Evolutionary conservation across 2,797 vertebrate species (phyloP), one percentile per base, ranked within the genome.

Genomic region (Petrocephalus sullivani): DNA sequence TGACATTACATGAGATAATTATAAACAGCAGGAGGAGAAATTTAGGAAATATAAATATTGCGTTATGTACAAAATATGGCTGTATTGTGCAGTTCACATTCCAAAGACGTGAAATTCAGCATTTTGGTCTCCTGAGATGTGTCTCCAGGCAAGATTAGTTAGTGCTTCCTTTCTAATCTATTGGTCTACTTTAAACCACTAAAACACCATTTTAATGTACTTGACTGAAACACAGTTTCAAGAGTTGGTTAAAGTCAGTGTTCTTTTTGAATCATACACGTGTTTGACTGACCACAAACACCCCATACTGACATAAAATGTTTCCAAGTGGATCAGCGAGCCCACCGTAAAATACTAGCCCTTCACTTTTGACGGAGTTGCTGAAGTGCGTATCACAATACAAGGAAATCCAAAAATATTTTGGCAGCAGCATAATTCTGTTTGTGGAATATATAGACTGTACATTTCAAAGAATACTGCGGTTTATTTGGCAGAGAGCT

Each of bases 211-310:
- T 78, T 78, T 78, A 78, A 78, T 46, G 46, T 37, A 78, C 71
- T 78, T 8, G 14, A 78, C 37, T 23, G n/a, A 84, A 84, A 56
- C 49, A 53, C 12, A 21, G 16, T 56, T 53, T 28, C 16, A 56
- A 54, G 0, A 21, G 9, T 56, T 53, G 82, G n/a, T 84, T 84
- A 84, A 78, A 46, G 37, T 84, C n/a, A 16, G n/a, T 84, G 51
- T 54, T 84, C 82, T 84, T 84, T 54, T 28, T 56, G 82, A 53
- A 54, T 33, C 51, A 53, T 54, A 4, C 54, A 56, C 53, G 10
- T 83, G 46, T 83, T 83, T 83, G 21, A 53, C 81, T 23, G 81
- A 83, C 82, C 82, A 84, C 82, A 84, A 51, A 56, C 21, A 54
- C 46, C 51, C 49, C 21, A 6, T 54, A 84, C 53, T 84, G 54